These are phyloP conservation scores for Xenops minutus DNA, from an alignment of 2,797 vertebrate species.

Conservation along the genomic window DNA sequence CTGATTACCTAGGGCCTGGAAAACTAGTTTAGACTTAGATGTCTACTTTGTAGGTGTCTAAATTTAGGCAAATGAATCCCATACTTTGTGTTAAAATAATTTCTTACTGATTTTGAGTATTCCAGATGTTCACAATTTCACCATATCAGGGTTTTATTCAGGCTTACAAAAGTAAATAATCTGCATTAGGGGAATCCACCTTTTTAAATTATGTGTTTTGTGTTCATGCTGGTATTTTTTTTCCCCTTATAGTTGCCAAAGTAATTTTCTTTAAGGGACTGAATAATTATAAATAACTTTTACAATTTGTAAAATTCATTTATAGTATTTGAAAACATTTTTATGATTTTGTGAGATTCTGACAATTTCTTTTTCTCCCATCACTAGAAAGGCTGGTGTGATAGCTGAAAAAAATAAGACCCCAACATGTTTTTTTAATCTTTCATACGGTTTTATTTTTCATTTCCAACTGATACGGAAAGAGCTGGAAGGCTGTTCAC, in stretches of 20 bases:
- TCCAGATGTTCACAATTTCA: slow-evolving; percentile 43
- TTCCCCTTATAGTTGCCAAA: neutral
- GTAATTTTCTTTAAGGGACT: neutral
- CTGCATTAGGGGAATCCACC: neutral
- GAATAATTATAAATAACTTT: neutral
- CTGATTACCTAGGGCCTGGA: slow-evolving; percentile 16
- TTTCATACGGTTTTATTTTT: slow-evolving; percentile 27
- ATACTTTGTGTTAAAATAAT: slow-evolving; percentile 18
- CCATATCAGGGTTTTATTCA: neutral
- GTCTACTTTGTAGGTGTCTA: slow-evolving; percentile 12
- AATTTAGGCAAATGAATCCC: slow-evolving; percentile 26
- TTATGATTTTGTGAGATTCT: slow-evolving; percentile 3
- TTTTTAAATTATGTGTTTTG: neutral
- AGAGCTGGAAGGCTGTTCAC: neutral
- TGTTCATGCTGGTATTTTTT: neutral
- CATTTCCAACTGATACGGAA: slow-evolving; percentile 3
- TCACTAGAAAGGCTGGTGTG: neutral
- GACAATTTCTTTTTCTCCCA: neutral
- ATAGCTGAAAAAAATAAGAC: neutral
- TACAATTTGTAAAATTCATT: neutral
- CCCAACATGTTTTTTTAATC: neutral
- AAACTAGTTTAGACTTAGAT: slow-evolving; percentile 8
- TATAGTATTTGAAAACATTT: neutral
- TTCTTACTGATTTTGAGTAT: slow-evolving; percentile 25
- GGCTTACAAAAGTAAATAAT: slow-evolving; percentile 36